A percentile compares a stretch with the other conserved stretches of the same genome.
Evolutionary conservation across 2,888 invertebrate genomes (phyloP).

Genomic region (Dilophus febrilis): DNA sequence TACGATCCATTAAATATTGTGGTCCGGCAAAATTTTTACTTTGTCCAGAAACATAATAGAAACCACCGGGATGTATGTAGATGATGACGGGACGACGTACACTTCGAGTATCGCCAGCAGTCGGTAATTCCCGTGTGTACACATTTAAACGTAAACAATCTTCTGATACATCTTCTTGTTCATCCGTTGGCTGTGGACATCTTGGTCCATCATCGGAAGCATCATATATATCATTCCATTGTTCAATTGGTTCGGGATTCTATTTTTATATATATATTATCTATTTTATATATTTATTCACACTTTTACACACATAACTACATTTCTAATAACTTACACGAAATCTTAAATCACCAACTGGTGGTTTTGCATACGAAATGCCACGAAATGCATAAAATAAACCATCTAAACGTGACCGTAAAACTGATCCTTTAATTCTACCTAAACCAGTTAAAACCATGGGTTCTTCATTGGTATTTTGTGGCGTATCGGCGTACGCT

Average conservation of each 20-base stretch:
- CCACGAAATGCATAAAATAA: slow-evolving; percentile 28
- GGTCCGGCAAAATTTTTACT: slow-evolving; percentile 36
- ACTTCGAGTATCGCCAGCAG: slow-evolving; percentile 5
- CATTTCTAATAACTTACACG: slow-evolving; percentile 9
- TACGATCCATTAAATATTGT: slow-evolving; percentile 43
- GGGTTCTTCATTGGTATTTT: neutral
- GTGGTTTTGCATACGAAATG: slow-evolving; percentile 27
- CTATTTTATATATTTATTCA: neutral
- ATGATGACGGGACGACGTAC: slow-evolving; percentile 39
- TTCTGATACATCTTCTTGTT: slow-evolving; percentile 28
- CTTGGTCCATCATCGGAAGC: slow-evolving; percentile 40
- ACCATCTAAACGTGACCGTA: slow-evolving; percentile 24
- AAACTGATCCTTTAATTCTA: slow-evolving; percentile 24
- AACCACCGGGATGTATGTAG: slow-evolving; percentile 52
- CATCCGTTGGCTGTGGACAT: slow-evolving; percentile 32
- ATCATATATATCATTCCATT: slow-evolving; percentile 34
- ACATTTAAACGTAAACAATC: slow-evolving; percentile 42
- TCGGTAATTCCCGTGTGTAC: slow-evolving; percentile 32
- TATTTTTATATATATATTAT: slow-evolving; percentile 12
- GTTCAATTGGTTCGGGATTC: slow-evolving; percentile 33
- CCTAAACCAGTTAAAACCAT: slow-evolving; percentile 17
- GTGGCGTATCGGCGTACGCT: too few species aligned
- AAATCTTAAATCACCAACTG: slow-evolving; percentile 22
- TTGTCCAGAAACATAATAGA: slow-evolving; percentile 40
- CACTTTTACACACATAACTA: neutral